Conservation (phyloP, 1,140 invertebrate genomes). For the Drosophila carrolli region DNA sequence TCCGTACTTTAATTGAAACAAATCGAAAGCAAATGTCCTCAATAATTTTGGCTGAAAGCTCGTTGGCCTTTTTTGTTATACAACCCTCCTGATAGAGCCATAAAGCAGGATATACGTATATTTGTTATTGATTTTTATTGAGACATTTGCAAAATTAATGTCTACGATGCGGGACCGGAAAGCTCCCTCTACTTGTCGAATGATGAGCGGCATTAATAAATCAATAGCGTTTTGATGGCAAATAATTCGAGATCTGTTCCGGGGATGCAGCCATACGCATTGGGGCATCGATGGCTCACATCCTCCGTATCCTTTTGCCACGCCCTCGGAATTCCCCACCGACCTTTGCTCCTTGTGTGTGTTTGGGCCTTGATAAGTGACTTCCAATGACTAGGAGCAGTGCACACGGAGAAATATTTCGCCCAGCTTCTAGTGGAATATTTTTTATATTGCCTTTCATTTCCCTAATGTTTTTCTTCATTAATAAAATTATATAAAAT, state of each 20-base stretch:
- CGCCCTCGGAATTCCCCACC: constrained; percentile 6
- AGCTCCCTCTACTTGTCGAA: constrained; percentile 38
- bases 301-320: constrained; percentile 25
- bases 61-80: constrained; percentile 6
- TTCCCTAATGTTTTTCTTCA: too few relatives aligned
- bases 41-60: constrained; percentile 6
- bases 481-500: too few relatives aligned
- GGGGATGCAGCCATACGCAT: constrained; percentile 45
- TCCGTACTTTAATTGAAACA: constrained; percentile 10
- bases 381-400: neutral
- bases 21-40: constrained; percentile 1
- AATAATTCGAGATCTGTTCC: constrained; percentile 59
- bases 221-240: constrained; percentile 75
- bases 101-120: constrained; percentile 47
- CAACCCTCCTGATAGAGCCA: constrained; percentile 36
- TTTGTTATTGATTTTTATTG: constrained; percentile 76
- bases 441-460: too few relatives aligned
- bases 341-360: neutral
- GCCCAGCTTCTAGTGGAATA: too few relatives aligned
- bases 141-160: constrained; percentile 76
- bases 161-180: constrained; percentile 29
- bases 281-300: constrained; percentile 13
- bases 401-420: neutral
- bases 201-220: constrained; percentile 70
- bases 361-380: constrained; percentile 7